These are phyloP conservation scores for Dynastes hyllus DNA, from an alignment of 2,888 invertebrate genomes.

Conservation along the genomic window DNA sequence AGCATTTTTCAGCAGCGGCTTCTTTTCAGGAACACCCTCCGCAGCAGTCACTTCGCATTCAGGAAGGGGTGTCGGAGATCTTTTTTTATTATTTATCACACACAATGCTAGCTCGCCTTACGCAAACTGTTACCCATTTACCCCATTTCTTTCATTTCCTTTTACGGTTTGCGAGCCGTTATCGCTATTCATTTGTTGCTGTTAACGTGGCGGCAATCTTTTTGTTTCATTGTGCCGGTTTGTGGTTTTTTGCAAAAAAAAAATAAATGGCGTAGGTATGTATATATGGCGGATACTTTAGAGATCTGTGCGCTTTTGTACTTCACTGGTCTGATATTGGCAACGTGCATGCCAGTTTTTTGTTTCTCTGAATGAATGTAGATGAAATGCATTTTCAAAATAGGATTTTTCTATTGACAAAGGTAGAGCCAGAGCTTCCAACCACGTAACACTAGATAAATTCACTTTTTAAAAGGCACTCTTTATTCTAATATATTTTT, in stretches of 20 bases:
- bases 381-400: slow-evolving; percentile 29
- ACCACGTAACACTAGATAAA: background rate
- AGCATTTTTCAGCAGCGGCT: slow-evolving; percentile 69
- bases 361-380: slow-evolving; percentile 5
- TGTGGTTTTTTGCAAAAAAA: slow-evolving; percentile 37
- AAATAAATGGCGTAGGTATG: background rate
- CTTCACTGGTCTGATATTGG: slow-evolving; percentile 18
- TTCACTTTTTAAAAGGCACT: background rate
- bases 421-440: background rate
- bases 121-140: slow-evolving; percentile 53
- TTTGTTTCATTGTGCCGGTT: slow-evolving; percentile 33
- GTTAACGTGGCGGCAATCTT: slow-evolving; percentile 10
- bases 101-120: slow-evolving; percentile 51
- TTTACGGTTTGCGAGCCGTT: slow-evolving; percentile 31
- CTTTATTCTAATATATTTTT: slow-evolving; percentile 2
- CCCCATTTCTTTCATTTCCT: slow-evolving; percentile 36
- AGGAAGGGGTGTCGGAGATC: slow-evolving; percentile 58
- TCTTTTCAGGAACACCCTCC: slow-evolving; percentile 62
- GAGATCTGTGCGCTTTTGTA: slow-evolving; percentile 24
- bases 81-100: slow-evolving; percentile 53
- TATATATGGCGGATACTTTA: slow-evolving; percentile 5
- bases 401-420: slow-evolving; percentile 6
- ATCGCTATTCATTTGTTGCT: slow-evolving; percentile 36
- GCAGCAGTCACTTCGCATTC: slow-evolving; percentile 61
- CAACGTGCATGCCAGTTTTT: slow-evolving; percentile 5